Evolutionary conservation across 2,113 vertebrate genomes (phyloP).

Genomic region (Campylomormyrus tamandua): DNA sequence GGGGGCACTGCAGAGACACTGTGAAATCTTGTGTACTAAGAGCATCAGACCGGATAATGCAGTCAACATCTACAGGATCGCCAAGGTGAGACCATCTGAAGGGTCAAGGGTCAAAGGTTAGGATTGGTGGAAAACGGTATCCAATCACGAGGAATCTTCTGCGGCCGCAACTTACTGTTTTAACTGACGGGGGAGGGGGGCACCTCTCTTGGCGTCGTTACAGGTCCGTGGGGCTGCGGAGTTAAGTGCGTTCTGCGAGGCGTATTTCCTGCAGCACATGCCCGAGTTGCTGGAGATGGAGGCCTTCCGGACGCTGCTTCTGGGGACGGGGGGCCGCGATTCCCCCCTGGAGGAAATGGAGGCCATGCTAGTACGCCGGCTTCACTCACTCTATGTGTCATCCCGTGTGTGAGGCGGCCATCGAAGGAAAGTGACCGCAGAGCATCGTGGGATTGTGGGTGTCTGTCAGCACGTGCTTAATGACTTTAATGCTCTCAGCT

Average conservation of each 20-base stretch:
- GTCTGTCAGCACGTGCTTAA: neutral
- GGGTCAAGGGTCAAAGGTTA: neutral
- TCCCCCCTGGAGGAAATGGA: conserved; percentile 77
- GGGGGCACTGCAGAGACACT: conserved; percentile 80
- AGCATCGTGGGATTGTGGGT: neutral
- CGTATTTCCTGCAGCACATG: conserved; percentile 93
- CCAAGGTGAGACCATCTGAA: conserved; percentile 68
- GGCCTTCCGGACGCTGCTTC: conserved; percentile 73
- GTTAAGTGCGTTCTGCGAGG: conserved; percentile 80
- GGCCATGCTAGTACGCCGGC: conserved; percentile 66
- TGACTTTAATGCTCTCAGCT: neutral
- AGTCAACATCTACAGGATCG: conserved; percentile 82
- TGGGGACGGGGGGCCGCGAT: conserved; percentile 66
- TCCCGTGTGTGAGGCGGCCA: conserved; percentile 70
- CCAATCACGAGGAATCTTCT: neutral
- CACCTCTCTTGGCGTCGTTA: neutral
- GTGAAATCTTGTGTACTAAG: conserved; percentile 83
- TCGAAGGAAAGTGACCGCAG: conserved; percentile 4
- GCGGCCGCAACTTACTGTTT: neutral
- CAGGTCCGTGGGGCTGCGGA: conserved; percentile 78
- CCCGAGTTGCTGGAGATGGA: conserved; percentile 76
- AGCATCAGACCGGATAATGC: conserved; percentile 78
- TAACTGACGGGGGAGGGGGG: neutral
- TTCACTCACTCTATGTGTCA: conserved; percentile 76
- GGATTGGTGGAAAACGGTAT: neutral